Percentiles rank a stretch among this genome's conserved stretches.
Conservation (phyloP, 1,140 invertebrate genomes). For the Vanessa tameamea region DNA sequence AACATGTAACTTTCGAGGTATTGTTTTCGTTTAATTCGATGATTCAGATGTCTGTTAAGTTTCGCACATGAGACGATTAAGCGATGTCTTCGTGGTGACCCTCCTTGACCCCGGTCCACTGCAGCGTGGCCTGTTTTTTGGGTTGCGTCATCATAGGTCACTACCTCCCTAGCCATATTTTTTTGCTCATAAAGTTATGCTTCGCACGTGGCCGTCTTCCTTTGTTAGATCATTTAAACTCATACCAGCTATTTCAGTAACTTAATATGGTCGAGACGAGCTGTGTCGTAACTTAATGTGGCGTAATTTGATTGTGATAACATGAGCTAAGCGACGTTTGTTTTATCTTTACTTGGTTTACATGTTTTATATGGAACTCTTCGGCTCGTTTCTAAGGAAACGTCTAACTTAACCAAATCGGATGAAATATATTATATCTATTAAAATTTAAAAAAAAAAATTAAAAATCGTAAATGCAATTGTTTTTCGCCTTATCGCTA, state of each 20-base stretch:
- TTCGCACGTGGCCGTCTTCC: constrained; percentile 70
- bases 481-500: neutral
- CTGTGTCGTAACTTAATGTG: constrained; percentile 62
- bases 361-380: constrained; percentile 16
- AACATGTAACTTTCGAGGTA: neutral
- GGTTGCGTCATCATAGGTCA: constrained; percentile 79
- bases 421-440: constrained; percentile 5
- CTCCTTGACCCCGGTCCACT: constrained; percentile 69
- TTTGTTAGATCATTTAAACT: constrained; percentile 73
- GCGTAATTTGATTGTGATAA: constrained; percentile 67
- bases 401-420: constrained; percentile 14
- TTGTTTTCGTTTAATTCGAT: constrained; percentile 6
- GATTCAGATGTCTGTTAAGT: constrained; percentile 29
- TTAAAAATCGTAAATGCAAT: neutral
- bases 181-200: constrained; percentile 74
- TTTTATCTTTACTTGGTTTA: constrained; percentile 35
- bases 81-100: constrained; percentile 67
- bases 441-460: neutral
- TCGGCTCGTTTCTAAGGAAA: constrained; percentile 21
- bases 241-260: constrained; percentile 63
- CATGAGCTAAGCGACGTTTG: constrained; percentile 27
- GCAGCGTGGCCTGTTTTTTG: constrained; percentile 76
- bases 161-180: constrained; percentile 76
- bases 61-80: constrained; percentile 54
- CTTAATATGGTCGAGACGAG: constrained; percentile 62